phyloP scores from a whole-genome alignment of 2,113 vertebrate species.

The Microtus pennsylvanicus region DNA sequence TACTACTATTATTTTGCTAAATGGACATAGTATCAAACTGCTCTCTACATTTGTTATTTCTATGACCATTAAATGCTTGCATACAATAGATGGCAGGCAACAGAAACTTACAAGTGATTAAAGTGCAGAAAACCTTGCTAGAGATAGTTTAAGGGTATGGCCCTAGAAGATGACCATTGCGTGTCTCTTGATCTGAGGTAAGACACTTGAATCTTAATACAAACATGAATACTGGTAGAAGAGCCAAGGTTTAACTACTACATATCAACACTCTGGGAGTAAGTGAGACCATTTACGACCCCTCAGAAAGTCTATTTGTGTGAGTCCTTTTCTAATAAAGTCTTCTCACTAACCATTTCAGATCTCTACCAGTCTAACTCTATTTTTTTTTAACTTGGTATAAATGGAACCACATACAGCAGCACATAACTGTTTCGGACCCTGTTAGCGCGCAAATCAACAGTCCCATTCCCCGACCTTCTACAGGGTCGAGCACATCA shows the following conservation, averaged over 20 bases:
- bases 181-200: background rate
- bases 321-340: background rate
- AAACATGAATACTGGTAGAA: constrained; percentile 38
- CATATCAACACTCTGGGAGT: background rate
- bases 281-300: background rate
- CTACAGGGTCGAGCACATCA: background rate
- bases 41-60: background rate
- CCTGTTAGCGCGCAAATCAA: background rate
- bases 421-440: background rate
- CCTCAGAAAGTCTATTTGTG: background rate
- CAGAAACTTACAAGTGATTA: background rate
- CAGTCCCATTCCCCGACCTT: too few species aligned
- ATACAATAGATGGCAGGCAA: background rate
- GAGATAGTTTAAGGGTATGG: background rate
- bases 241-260: background rate
- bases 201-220: background rate
- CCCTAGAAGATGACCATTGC: background rate
- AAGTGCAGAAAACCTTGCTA: background rate
- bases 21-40: background rate
- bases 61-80: background rate
- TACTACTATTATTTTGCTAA: background rate
- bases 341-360: background rate
- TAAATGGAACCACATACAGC: background rate
- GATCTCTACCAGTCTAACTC: background rate
- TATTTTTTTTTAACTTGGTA: constrained; percentile 32